Percentiles rank a stretch among this genome's conserved stretches.
Evolutionary conservation across 2,888 invertebrate species (phyloP).

Genomic region (Periphyllus acericola): DNA sequence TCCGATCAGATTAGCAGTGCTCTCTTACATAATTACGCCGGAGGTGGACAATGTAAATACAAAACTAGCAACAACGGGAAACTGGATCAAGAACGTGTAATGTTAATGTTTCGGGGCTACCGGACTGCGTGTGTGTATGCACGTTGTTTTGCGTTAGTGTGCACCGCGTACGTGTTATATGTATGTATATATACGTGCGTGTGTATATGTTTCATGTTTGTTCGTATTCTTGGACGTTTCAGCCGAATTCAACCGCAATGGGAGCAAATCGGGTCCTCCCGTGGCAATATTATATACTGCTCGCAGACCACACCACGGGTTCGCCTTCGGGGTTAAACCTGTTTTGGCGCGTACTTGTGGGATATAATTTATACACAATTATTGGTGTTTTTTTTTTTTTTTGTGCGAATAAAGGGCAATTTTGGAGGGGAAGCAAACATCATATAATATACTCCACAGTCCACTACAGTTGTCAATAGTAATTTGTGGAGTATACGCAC

Average conservation of each 20-base stretch:
- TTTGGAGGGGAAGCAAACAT: slow-evolving; percentile 7
- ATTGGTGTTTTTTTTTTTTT: not conserved
- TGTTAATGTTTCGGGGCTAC: slow-evolving; percentile 38
- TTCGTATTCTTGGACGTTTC: slow-evolving; percentile 20
- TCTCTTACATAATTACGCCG: slow-evolving; percentile 34
- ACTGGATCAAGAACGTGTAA: slow-evolving; percentile 40
- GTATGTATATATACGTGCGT: not conserved
- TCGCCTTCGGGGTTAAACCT: slow-evolving; percentile 34
- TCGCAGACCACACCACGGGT: slow-evolving; percentile 11
- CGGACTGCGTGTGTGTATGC: not conserved
- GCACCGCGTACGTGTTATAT: not conserved
- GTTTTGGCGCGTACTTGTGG: slow-evolving; percentile 7
- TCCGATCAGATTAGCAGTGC: slow-evolving; percentile 49
- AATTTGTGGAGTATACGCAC: not conserved
- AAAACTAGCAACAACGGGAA: not conserved
- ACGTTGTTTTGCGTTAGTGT: not conserved
- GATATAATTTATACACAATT: not conserved
- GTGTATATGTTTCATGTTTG: not conserved
- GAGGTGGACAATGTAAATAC: slow-evolving; percentile 49
- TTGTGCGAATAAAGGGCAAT: not conserved
- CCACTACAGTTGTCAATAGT: not conserved
- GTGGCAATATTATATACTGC: not conserved
- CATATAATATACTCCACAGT: not conserved
- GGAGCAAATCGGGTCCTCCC: slow-evolving; percentile 16
- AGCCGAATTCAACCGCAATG: slow-evolving; percentile 32